Conservation (phyloP, 2,113 vertebrate species). For the Tachysurus vachellii region DNA sequence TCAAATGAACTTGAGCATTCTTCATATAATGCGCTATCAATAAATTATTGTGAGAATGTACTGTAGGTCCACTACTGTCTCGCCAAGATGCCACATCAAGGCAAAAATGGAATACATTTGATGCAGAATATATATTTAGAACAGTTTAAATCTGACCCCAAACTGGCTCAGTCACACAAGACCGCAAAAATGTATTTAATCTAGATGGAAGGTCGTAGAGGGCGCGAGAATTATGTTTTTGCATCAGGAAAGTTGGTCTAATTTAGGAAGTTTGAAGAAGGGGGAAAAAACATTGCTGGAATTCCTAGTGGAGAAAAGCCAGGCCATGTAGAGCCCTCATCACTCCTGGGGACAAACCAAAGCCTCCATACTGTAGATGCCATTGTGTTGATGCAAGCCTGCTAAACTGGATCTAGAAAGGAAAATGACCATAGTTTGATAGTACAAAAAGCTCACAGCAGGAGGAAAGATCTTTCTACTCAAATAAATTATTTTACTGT, state of each 20-base stretch:
- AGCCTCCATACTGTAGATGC: conserved; percentile 65
- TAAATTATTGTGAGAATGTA: conserved; percentile 16
- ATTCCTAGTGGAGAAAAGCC: conserved; percentile 76
- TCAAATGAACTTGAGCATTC: neutral
- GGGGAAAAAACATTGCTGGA: conserved; percentile 73
- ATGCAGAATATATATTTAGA: conserved; percentile 76
- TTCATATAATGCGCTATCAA: neutral
- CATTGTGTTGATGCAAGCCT: conserved; percentile 53
- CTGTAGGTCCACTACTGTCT: neutral
- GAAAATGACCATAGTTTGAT: neutral
- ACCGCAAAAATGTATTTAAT: conserved; percentile 74
- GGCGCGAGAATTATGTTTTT: conserved; percentile 73
- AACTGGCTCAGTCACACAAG: conserved; percentile 68
- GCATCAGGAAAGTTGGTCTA: conserved; percentile 85
- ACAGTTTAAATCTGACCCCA: conserved; percentile 75
- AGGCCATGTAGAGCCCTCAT: conserved; percentile 73
- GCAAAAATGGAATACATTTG: conserved; percentile 78
- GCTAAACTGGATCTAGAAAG: neutral
- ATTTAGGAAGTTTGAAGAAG: conserved; percentile 91
- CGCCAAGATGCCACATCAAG: conserved; percentile 54
- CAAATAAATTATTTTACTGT: neutral
- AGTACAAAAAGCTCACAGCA: neutral
- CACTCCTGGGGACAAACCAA: conserved; percentile 66
- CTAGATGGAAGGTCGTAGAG: conserved; percentile 68
- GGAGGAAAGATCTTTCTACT: neutral